These are phyloP conservation scores for Cotesia vestalis DNA, from an alignment of 1,140 invertebrate genomes.

Conservation along the genomic window DNA sequence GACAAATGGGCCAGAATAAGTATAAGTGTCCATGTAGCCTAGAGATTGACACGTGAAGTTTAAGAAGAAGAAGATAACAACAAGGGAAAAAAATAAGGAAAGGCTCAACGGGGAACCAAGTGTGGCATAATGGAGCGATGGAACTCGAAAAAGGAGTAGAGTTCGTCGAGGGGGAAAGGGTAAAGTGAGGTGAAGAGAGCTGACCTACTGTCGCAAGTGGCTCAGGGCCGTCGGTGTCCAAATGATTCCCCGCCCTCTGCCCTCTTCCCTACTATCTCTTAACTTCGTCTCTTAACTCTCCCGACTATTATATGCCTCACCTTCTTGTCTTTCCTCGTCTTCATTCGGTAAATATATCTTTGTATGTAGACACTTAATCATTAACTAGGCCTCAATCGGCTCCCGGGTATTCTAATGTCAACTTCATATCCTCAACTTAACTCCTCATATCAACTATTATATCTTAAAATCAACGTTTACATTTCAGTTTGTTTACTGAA, in stretches of 20 bases:
- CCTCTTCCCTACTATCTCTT: conserved; percentile 29
- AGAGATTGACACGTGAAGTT: neutral
- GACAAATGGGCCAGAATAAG: neutral
- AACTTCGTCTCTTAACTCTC: conserved; percentile 26
- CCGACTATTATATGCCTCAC: conserved; percentile 9
- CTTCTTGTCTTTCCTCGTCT: conserved; percentile 25
- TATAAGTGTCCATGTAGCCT: neutral
- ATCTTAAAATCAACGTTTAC: too few species aligned
- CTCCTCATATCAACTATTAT: too few species aligned
- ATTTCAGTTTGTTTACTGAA: too few species aligned
- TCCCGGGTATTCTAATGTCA: too few species aligned
- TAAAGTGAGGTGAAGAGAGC: conserved; percentile 48
- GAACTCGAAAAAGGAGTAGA: conserved; percentile 43
- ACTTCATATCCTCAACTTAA: too few species aligned
- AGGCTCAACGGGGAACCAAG: conserved; percentile 16
- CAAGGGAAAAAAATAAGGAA: neutral
- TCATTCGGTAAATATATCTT: conserved; percentile 14
- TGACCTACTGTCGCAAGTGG: conserved; percentile 62
- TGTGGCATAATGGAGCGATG: conserved; percentile 41
- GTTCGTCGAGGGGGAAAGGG: conserved; percentile 46
- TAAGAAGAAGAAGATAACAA: neutral
- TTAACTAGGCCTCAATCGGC: too few species aligned
- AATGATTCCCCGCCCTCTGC: conserved; percentile 47
- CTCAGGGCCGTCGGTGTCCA: conserved; percentile 64
- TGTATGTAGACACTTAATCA: too few species aligned